Percentiles rank a stretch among this genome's conserved stretches.
Evolutionary conservation across 2,113 vertebrate genomes (phyloP).

Genomic region (Xiphophorus maculatus): DNA sequence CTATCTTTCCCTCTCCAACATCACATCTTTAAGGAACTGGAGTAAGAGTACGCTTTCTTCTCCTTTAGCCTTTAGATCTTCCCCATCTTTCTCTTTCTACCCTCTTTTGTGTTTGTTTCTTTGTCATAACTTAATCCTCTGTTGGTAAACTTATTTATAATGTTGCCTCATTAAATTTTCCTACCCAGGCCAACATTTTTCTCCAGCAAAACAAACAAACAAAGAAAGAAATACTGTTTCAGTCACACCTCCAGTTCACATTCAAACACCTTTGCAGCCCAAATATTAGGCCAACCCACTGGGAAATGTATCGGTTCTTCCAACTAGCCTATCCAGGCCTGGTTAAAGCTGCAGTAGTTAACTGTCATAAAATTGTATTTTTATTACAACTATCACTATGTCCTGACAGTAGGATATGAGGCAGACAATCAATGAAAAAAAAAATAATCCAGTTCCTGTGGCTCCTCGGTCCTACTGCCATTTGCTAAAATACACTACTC

Average conservation of each 20-base stretch:
- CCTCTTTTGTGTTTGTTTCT: conserved; percentile 14
- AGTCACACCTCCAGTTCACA: not conserved
- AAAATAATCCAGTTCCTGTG: too few species aligned
- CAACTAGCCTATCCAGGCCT: too few species aligned
- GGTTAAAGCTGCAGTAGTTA: too few species aligned
- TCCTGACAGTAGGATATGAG: too few species aligned
- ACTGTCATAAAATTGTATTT: too few species aligned
- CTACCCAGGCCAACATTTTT: not conserved
- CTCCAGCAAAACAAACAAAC: too few species aligned
- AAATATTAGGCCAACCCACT: too few species aligned
- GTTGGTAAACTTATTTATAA: not conserved
- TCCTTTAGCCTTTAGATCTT: conserved; percentile 11
- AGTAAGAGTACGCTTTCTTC: not conserved
- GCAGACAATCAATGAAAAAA: too few species aligned
- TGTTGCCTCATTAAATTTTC: not conserved
- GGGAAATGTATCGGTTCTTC: too few species aligned
- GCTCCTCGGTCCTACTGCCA: too few species aligned
- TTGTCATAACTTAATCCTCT: not conserved
- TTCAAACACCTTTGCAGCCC: not conserved
- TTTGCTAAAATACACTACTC: too few species aligned
- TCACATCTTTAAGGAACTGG: not conserved
- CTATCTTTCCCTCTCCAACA: not conserved
- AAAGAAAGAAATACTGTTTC: not conserved
- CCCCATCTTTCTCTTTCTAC: conserved; percentile 22
- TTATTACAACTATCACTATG: too few species aligned